A percentile compares a stretch with the other conserved stretches of the same genome.
Conservation (phyloP, 2,797 vertebrate species). For the Karalla daura region DNA sequence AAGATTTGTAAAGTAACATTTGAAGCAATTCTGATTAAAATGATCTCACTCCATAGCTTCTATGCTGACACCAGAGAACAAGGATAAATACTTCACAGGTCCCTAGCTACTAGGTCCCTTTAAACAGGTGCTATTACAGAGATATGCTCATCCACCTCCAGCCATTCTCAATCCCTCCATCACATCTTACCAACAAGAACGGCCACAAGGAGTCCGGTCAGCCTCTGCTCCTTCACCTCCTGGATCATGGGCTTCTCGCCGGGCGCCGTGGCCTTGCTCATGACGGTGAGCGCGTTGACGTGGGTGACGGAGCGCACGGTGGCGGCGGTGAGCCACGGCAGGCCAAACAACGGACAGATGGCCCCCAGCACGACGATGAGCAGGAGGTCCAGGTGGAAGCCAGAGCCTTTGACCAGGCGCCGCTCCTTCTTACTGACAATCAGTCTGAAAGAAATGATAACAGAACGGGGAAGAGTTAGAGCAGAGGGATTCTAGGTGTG, state of each 20-base stretch:
- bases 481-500: neutral
- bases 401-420: constrained; percentile 92
- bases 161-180: neutral
- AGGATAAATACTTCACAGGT: no score
- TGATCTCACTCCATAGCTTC: no score
- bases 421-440: constrained; percentile 98
- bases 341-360: constrained; percentile 93
- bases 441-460: constrained; percentile 79
- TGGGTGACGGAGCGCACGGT: constrained; percentile 97
- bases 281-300: constrained; percentile 95
- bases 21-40: no score
- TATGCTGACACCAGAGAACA: no score
- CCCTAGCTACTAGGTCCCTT: no score
- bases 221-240: constrained; percentile 91
- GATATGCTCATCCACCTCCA: no score
- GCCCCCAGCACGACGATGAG: constrained; percentile 94
- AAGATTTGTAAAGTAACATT: no score
- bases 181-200: constrained; percentile 90
- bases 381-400: constrained; percentile 96
- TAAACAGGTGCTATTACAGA: no score
- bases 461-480: fast-evolving
- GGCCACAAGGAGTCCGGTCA: constrained; percentile 92
- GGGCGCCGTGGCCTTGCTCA: constrained; percentile 96
- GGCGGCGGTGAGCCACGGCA: constrained; percentile 97
- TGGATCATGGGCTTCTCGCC: constrained; percentile 94